These are phyloP conservation scores for Sebastiscus albofasciatus DNA, from an alignment of 2,797 vertebrate genomes.

Conservation along the genomic window DNA sequence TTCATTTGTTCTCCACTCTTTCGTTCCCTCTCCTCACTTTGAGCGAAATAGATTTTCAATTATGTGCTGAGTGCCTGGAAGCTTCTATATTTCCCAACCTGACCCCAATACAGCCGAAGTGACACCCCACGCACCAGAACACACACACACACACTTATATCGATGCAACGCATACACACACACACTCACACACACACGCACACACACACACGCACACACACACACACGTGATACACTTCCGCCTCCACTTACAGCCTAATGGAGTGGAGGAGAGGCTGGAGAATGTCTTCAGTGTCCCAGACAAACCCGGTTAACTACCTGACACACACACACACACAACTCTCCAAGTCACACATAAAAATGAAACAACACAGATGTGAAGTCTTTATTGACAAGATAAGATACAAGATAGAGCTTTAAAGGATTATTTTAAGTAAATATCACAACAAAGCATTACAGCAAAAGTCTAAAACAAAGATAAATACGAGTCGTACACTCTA, in stretches of 20 bases:
- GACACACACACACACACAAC: constrained; percentile 25
- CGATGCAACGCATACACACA: not conserved
- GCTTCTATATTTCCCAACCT: constrained; percentile 84
- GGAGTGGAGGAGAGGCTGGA: constrained; percentile 69
- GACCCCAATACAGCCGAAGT: constrained; percentile 83
- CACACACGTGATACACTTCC: constrained; percentile 65
- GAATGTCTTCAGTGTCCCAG: constrained; percentile 68
- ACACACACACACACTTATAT: constrained; percentile 38
- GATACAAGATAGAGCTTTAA: not conserved
- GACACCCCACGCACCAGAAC: constrained; percentile 66
- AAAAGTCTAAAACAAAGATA: not conserved
- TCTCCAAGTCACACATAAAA: constrained; percentile 10
- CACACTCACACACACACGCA: constrained; percentile 33
- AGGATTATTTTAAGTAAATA: not conserved
- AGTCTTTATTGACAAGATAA: not conserved
- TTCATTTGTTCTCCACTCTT: constrained; percentile 79
- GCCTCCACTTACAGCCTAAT: constrained; percentile 77
- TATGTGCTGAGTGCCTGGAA: constrained; percentile 86
- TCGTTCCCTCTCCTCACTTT: constrained; percentile 80
- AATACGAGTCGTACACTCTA: not conserved
- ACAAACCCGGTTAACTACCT: constrained; percentile 54
- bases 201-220: constrained; percentile 29
- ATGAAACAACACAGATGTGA: not conserved
- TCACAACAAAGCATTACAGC: not conserved
- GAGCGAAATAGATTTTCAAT: constrained; percentile 88